A percentile compares a stretch with the other conserved stretches of the same genome.
These are phyloP conservation scores for Coronaproctus castanopsis DNA, from an alignment of 2,888 invertebrate genomes.

Conservation along the genomic window DNA sequence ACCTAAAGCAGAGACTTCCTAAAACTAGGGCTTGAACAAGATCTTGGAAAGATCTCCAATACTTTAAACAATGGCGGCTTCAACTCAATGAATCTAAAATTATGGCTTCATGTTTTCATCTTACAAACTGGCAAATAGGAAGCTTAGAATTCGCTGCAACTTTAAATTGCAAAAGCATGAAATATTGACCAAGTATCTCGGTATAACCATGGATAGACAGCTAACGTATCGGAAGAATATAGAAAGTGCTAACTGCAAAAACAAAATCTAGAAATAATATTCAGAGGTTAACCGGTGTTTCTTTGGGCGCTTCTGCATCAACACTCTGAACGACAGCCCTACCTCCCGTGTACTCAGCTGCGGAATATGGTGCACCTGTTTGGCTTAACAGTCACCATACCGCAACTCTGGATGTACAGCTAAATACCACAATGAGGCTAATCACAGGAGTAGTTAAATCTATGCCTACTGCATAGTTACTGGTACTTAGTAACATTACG, in stretches of 20 bases:
- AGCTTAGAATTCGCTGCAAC: too few relatives aligned
- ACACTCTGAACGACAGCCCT: background rate
- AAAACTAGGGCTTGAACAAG: too few relatives aligned
- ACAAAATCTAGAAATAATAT: background rate
- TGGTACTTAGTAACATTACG: background rate
- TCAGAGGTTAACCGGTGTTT: background rate
- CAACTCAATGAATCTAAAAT: too few relatives aligned
- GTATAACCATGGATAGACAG: background rate
- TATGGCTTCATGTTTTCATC: too few relatives aligned
- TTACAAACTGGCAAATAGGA: too few relatives aligned
- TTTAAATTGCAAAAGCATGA: too few relatives aligned
- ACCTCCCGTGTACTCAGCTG: background rate
- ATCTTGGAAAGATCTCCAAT: too few relatives aligned
- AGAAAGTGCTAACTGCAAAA: background rate
- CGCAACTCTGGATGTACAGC: background rate
- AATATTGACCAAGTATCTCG: too few relatives aligned
- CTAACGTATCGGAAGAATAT: background rate
- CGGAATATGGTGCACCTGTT: background rate
- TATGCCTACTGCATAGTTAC: background rate
- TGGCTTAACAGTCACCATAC: background rate
- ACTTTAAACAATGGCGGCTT: too few relatives aligned
- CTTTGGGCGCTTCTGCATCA: background rate
- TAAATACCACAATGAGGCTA: background rate
- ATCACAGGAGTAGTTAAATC: background rate
- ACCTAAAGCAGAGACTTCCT: too few relatives aligned